Conservation (phyloP, 1,140 invertebrate genomes). For the Diuraphis noxia region DNA sequence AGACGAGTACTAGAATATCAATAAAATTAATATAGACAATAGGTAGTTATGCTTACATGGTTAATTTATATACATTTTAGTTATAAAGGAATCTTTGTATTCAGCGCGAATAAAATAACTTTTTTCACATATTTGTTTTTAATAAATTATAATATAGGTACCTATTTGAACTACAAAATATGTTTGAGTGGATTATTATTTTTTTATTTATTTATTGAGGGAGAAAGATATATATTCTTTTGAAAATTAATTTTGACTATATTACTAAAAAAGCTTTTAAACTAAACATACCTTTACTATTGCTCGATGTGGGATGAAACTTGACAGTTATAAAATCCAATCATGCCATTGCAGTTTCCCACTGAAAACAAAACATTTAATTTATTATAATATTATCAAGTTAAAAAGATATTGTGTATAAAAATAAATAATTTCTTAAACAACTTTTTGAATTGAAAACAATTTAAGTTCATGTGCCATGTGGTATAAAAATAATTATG, state of each 20-base stretch:
- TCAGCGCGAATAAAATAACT: background rate
- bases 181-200: background rate
- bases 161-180: background rate
- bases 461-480: background rate
- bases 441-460: background rate
- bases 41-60: background rate
- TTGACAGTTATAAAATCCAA: constrained; percentile 20
- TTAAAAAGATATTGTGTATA: background rate
- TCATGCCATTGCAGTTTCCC: constrained; percentile 44
- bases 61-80: background rate
- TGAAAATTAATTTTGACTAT: background rate
- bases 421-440: background rate
- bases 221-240: background rate
- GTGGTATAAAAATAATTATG: background rate
- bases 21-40: background rate
- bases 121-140: background rate
- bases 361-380: background rate
- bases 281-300: constrained; percentile 23
- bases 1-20: background rate
- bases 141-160: background rate
- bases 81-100: background rate
- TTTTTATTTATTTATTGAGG: no score
- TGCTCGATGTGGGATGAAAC: constrained; percentile 37
- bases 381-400: background rate
- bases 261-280: background rate